Evolutionary conservation across 2,888 invertebrate genomes (phyloP).

Genomic region (Megalurothrips usitatus): DNA sequence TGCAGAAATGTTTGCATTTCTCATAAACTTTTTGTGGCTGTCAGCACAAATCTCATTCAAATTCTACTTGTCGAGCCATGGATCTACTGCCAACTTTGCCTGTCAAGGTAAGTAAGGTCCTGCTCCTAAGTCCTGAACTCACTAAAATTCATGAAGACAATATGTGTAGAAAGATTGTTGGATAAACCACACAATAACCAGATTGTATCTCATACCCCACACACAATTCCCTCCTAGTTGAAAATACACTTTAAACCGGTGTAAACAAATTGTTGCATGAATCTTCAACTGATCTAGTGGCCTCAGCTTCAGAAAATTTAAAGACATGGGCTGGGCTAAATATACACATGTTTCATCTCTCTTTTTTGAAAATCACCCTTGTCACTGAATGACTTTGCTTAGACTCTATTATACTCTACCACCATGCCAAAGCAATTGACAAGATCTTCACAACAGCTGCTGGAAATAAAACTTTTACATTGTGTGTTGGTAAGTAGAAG

Average conservation of each 20-base stretch:
- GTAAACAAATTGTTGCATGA: no score
- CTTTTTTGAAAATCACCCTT: no score
- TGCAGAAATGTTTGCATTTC: neutral
- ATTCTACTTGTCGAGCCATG: neutral
- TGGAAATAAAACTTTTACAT: neutral
- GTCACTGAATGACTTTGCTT: neutral
- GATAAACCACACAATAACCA: no score
- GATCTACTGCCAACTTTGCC: neutral
- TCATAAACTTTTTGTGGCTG: neutral
- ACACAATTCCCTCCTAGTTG: no score
- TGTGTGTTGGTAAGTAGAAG: neutral
- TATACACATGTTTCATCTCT: no score
- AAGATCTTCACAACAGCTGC: neutral
- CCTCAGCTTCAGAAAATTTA: no score
- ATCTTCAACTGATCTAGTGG: no score
- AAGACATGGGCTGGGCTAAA: no score
- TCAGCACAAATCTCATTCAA: neutral
- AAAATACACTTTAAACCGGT: no score
- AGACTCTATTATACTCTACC: neutral
- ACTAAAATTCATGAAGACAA: conserved; percentile 10
- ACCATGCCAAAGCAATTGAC: neutral
- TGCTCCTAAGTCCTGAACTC: conserved; percentile 8
- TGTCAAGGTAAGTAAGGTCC: conserved; percentile 11
- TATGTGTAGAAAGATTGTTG: neutral
- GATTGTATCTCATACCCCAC: no score